These are phyloP conservation scores for Enoplolaimus lenunculus DNA, from an alignment of 2,888 invertebrate species.

Conservation along the genomic window DNA sequence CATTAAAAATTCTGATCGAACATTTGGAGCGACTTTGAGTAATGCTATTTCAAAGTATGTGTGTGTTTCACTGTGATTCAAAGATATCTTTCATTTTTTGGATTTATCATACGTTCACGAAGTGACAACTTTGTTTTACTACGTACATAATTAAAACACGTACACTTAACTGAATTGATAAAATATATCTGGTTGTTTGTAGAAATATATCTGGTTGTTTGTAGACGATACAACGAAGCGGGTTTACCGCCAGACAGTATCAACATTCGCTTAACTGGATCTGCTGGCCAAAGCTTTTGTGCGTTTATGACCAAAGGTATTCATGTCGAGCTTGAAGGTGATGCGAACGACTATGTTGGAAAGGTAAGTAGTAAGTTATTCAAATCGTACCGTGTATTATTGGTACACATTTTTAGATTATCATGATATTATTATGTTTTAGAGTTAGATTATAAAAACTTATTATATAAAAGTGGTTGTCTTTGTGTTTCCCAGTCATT, in stretches of 20 bases:
- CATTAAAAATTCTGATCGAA: conserved; percentile 78
- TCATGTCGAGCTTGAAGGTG: conserved; percentile 77
- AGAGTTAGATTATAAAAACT: too few relatives aligned
- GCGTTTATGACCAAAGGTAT: conserved; percentile 85
- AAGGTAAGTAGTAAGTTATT: too few relatives aligned
- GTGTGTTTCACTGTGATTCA: too few relatives aligned
- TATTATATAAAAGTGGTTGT: too few relatives aligned
- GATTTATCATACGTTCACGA: conserved; percentile 20
- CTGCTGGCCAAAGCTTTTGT: conserved; percentile 97
- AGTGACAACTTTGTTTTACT: too few relatives aligned
- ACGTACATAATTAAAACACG: too few relatives aligned
- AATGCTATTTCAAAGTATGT: conserved; percentile 87
- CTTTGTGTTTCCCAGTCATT: too few relatives aligned
- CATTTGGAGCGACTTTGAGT: conserved; percentile 81
- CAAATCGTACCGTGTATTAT: too few relatives aligned
- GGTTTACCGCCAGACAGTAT: conserved; percentile 64
- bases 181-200: background rate
- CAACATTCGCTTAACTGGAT: conserved; percentile 67
- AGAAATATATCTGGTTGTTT: too few relatives aligned
- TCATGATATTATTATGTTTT: too few relatives aligned
- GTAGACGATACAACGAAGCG: conserved; percentile 66
- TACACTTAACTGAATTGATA: too few relatives aligned
- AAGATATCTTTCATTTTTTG: conserved; percentile 15
- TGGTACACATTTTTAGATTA: too few relatives aligned
- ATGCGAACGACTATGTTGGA: conserved; percentile 96